Evolutionary conservation across 2,888 invertebrate species (phyloP).

Genomic region (Encarsia formosa): DNA sequence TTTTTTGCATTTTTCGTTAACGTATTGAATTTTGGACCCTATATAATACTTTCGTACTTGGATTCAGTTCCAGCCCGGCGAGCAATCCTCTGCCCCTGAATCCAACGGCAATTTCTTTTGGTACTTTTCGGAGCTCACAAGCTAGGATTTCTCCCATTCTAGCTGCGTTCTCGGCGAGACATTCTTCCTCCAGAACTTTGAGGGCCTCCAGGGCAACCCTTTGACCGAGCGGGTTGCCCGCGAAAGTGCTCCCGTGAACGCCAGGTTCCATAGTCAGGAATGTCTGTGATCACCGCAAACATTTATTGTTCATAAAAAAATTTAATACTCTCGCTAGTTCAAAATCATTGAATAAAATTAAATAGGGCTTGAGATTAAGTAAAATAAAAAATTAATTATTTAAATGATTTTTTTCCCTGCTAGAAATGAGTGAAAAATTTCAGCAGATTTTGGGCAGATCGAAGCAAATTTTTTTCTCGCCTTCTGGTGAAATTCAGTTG

Average conservation of each 20-base stretch:
- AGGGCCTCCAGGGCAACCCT: conserved; percentile 72
- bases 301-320: too few relatives aligned
- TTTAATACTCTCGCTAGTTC: background rate
- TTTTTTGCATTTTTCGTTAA: too few relatives aligned
- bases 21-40: too few relatives aligned
- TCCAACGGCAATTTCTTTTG: conserved; percentile 60
- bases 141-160: conserved; percentile 66
- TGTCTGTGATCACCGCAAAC: conserved; percentile 36
- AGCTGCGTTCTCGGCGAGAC: conserved; percentile 68
- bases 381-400: too few relatives aligned
- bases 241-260: conserved; percentile 79
- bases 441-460: too few relatives aligned
- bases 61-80: conserved; percentile 70
- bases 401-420: too few relatives aligned
- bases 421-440: too few relatives aligned
- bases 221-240: conserved; percentile 77
- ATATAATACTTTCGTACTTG: too few relatives aligned
- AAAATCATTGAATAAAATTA: too few relatives aligned
- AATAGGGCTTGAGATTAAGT: too few relatives aligned
- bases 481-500: too few relatives aligned
- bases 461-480: too few relatives aligned
- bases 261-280: conserved; percentile 47
- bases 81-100: conserved; percentile 75
- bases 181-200: conserved; percentile 71
- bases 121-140: conserved; percentile 58